Percentiles rank a stretch among this genome's conserved stretches.
Conservation (phyloP, 2,113 vertebrate genomes). For the Ifrita kowaldi region DNA sequence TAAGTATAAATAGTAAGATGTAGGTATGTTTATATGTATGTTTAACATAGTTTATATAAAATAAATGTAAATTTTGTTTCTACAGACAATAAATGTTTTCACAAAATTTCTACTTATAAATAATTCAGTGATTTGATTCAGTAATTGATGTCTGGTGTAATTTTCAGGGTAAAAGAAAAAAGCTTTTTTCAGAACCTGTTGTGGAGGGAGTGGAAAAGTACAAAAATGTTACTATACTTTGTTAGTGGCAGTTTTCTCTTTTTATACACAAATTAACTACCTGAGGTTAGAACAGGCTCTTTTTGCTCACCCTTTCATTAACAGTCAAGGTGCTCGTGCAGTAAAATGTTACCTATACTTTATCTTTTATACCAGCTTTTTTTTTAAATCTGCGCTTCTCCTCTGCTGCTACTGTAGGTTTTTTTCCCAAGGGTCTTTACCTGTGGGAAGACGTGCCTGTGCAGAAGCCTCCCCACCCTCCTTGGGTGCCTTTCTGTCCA, state of each 20-base stretch:
- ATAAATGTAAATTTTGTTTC: slow-evolving; percentile 55
- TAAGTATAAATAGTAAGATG: slow-evolving; percentile 14
- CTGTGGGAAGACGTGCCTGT: not conserved
- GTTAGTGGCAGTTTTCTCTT: not conserved
- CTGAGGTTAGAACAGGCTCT: not conserved
- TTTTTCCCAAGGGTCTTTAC: not conserved
- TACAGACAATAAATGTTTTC: slow-evolving; percentile 63
- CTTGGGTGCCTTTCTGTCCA: not conserved
- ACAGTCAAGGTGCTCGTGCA: not conserved
- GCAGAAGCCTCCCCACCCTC: not conserved
- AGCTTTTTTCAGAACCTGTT: not conserved
- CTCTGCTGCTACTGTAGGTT: accelerated
- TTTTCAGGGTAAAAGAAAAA: not conserved
- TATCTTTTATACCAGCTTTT: not conserved
- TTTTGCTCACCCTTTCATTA: not conserved
- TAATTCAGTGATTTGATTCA: not conserved
- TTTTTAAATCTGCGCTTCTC: not conserved
- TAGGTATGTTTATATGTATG: slow-evolving; percentile 63
- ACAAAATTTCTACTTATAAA: slow-evolving; percentile 4
- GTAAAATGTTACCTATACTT: not conserved
- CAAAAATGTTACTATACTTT: not conserved
- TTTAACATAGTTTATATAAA: slow-evolving; percentile 64
- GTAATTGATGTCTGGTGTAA: not conserved
- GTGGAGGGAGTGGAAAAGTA: not conserved
- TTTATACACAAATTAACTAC: not conserved